A percentile compares a stretch with the other conserved stretches of the same genome.
Evolutionary conservation across 2,888 invertebrate species (phyloP).

Genomic region (Nasonia oneida): DNA sequence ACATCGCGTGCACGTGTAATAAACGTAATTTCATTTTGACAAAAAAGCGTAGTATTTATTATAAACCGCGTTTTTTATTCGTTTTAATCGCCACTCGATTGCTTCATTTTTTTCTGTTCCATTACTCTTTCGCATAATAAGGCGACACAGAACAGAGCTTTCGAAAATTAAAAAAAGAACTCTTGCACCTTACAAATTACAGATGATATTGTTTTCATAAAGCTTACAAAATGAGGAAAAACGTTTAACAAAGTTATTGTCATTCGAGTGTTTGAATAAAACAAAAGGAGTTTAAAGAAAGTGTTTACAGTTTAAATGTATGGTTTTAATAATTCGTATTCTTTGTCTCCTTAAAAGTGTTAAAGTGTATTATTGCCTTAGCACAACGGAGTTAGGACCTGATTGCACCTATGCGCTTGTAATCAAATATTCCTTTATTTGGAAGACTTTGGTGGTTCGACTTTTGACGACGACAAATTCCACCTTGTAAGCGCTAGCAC

Average conservation of each 20-base stretch:
- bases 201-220: constrained; percentile 50
- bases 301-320: constrained; percentile 28
- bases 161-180: constrained; percentile 53
- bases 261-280: constrained; percentile 46
- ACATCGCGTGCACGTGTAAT: constrained; percentile 32
- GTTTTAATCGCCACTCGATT: constrained; percentile 45
- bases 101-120: constrained; percentile 12
- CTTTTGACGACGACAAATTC: constrained; percentile 30
- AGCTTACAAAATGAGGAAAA: constrained; percentile 43
- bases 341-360: constrained; percentile 54
- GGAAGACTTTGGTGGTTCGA: constrained; percentile 59
- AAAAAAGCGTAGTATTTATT: constrained; percentile 53
- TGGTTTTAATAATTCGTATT: constrained; percentile 50
- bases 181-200: constrained; percentile 58
- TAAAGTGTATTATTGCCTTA: constrained; percentile 61
- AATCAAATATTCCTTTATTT: constrained; percentile 48
- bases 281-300: constrained; percentile 20
- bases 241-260: constrained; percentile 53
- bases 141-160: constrained; percentile 55
- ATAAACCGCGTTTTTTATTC: constrained; percentile 47
- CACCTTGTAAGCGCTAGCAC: constrained; percentile 57
- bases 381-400: constrained; percentile 60
- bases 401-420: constrained; percentile 58
- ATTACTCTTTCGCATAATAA: constrained; percentile 48
- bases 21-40: constrained; percentile 42